Base-by-base conservation (phyloP, 2,797 vertebrate species). In the Gymnothorax reevesii region DNA sequence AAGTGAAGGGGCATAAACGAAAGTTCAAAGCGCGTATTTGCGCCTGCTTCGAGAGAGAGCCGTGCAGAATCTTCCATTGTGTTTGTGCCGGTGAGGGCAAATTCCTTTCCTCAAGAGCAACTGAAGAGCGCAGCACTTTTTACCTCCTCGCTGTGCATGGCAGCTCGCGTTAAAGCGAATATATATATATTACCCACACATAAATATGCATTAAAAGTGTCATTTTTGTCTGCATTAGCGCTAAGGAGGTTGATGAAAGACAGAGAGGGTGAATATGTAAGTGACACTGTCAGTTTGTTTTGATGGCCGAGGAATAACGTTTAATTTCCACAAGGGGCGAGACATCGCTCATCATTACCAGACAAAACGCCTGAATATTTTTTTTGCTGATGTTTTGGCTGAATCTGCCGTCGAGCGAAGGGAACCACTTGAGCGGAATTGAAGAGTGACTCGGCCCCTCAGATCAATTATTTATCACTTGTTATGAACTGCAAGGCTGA, bases 1-100 rank as follows among this genome's bases (percentile, higher is more conserved):
- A 92, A 92, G 89, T 87, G 42, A 85, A 42, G 27, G 57, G 33
- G 52, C 79, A 88, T 73, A 87, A 71, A 84, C 66, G 77, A 33
- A 57, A 13, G 8, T 52, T 83, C 52, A n/a, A 52, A 73, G 55
- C 57, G 5, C 57, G 15, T 27, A 57, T 42, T 60, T 62, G 3
- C 25, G 6, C 12, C 5, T 20, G 22, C 27, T 59, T 33, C 22
- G 25, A 62, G 25, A 62, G 82, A 12, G 59, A 8, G 62, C 22
- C 55, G 13, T 13, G 42, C 55, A 27, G n/a, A 59, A 59, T 25
- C 20, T 6, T 7, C 59, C 60, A 27, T 2, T 85, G 62, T 86
- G 49, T 33, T 80, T 7, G 52, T 52, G 20, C 12, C 64, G 3
- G 84, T 80, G 86, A 59, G 60, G 59, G 85, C 52, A 83, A 10